phyloP scores from a whole-genome alignment of 1,140 invertebrate species.

The Panulirus ornatus region DNA sequence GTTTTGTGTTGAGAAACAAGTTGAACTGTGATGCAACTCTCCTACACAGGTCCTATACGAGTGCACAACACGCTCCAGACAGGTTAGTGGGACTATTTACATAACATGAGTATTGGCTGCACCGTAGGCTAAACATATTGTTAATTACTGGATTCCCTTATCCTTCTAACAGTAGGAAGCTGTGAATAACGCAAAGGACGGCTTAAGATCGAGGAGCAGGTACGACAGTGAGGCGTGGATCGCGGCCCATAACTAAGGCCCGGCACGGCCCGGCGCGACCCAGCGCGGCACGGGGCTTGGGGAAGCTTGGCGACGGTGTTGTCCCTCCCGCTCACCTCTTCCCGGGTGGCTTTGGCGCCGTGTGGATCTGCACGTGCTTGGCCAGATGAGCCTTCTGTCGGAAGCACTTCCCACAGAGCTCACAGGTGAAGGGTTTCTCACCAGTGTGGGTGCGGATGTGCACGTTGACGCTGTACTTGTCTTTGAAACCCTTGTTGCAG shows the following conservation, averaged over 20 bases:
- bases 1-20: constrained; percentile 35
- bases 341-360: constrained; percentile 79
- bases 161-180: constrained; percentile 70
- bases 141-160: constrained; percentile 71
- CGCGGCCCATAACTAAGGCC: constrained; percentile 48
- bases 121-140: constrained; percentile 66
- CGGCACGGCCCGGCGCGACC: constrained; percentile 42
- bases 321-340: constrained; percentile 68
- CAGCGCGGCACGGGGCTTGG: constrained; percentile 26
- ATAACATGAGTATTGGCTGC: constrained; percentile 71
- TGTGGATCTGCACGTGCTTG: constrained; percentile 97
- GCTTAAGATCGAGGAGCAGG: constrained; percentile 72
- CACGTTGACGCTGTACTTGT: constrained; percentile 95
- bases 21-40: constrained; percentile 39
- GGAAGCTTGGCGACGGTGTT: constrained; percentile 1
- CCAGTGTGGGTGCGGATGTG: constrained; percentile 94
- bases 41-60: constrained; percentile 43
- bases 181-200: constrained; percentile 67
- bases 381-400: constrained; percentile 97
- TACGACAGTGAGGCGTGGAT: constrained; percentile 70
- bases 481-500: constrained; percentile 95
- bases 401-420: constrained; percentile 92
- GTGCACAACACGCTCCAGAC: constrained; percentile 27
- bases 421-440: constrained; percentile 93
- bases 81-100: constrained; percentile 66